Evolutionary conservation across 2,113 vertebrate genomes (phyloP).

Genomic region (Tenebrosternarchus preto): DNA sequence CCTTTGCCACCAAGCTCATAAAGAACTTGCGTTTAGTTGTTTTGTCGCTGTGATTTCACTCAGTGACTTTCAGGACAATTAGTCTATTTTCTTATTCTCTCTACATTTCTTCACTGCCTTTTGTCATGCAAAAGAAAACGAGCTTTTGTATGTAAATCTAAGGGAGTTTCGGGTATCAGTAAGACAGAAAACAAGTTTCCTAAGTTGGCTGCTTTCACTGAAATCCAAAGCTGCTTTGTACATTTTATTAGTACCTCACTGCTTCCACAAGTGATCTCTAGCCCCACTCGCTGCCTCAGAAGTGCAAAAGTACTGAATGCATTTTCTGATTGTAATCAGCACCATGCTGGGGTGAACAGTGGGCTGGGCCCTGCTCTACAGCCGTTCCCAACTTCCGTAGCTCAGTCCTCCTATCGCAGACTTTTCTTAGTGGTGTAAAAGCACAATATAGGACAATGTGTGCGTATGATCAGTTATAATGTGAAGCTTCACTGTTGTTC

Average conservation of each 20-base stretch:
- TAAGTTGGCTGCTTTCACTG: background rate
- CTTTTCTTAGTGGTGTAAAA: slow-evolving; percentile 35
- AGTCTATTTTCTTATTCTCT: background rate
- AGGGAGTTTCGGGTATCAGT: slow-evolving; percentile 7
- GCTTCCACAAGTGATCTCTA: slow-evolving; percentile 1
- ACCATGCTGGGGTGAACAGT: background rate
- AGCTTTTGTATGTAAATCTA: slow-evolving; percentile 25
- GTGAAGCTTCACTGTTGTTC: slow-evolving; percentile 25
- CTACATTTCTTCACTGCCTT: background rate
- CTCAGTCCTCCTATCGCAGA: background rate
- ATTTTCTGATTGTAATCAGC: slow-evolving; percentile 11
- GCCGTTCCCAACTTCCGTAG: background rate
- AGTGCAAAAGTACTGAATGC: slow-evolving; percentile 21
- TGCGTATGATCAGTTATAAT: slow-evolving; percentile 29
- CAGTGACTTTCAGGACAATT: background rate
- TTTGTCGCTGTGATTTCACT: too few species aligned
- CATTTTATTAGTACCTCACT: slow-evolving; percentile 4
- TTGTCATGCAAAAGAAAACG: background rate
- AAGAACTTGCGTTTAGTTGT: background rate
- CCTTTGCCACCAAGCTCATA: background rate
- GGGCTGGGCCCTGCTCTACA: background rate
- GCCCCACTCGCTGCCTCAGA: slow-evolving; percentile 26
- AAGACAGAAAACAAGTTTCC: slow-evolving; percentile 4
- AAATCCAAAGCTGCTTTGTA: background rate
- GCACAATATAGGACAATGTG: slow-evolving; percentile 36